Conservation (phyloP, 53 echinoderm and acorn worm species). For the Pentamera pediparva region DNA sequence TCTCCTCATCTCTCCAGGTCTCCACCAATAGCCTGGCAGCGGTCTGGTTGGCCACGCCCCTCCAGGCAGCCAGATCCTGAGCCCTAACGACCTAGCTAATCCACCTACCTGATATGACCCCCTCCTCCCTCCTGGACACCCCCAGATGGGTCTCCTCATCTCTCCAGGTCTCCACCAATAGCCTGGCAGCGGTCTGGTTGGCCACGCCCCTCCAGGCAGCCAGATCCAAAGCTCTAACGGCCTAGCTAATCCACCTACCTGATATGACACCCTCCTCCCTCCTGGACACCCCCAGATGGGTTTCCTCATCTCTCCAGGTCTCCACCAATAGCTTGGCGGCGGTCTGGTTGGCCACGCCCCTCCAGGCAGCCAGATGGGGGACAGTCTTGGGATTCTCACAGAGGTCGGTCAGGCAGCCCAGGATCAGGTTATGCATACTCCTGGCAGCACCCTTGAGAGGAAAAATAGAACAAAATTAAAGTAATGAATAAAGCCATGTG, state of each 20-base stretch:
- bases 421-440: slow-evolving; percentile 78
- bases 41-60: slow-evolving; percentile 52
- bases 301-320: slow-evolving; percentile 88
- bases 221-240: neutral
- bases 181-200: slow-evolving; percentile 38
- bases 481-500: too few relatives aligned
- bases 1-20: slow-evolving; percentile 88
- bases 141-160: slow-evolving; percentile 76
- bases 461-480: slow-evolving; percentile 7
- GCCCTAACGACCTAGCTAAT: too few relatives aligned
- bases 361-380: slow-evolving; percentile 77
- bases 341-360: slow-evolving; percentile 52
- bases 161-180: slow-evolving; percentile 66
- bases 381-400: slow-evolving; percentile 96
- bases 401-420: slow-evolving; percentile 83
- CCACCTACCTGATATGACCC: slow-evolving; percentile 62
- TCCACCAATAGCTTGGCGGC: slow-evolving; percentile 63
- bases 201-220: neutral
- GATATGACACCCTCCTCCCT: slow-evolving; percentile 59
- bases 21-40: slow-evolving; percentile 62
- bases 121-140: slow-evolving; percentile 61
- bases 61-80: slow-evolving; percentile 76
- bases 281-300: slow-evolving; percentile 63
- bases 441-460: slow-evolving; percentile 48
- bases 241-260: slow-evolving; percentile 39